These are phyloP conservation scores for Heliocidaris tuberculata DNA, from an alignment of 35 echinoderm and acorn worm species.

Conservation along the genomic window DNA sequence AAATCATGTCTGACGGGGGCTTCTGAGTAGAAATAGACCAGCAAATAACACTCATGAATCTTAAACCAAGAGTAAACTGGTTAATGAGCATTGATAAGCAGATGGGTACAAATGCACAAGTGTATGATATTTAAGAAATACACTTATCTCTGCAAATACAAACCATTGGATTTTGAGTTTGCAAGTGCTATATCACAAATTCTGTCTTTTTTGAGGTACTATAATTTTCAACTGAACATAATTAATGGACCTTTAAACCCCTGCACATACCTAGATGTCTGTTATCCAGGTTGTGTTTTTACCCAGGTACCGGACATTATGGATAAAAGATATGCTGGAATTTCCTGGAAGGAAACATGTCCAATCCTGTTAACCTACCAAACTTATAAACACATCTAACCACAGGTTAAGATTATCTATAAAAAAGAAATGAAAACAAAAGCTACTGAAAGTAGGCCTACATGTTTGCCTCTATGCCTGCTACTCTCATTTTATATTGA, in stretches of 20 bases:
- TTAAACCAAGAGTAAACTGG: too few relatives aligned
- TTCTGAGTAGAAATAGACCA: too few relatives aligned
- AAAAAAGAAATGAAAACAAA: neutral
- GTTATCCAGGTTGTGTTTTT: neutral
- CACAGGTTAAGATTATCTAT: neutral
- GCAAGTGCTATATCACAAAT: too few relatives aligned
- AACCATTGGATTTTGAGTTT: too few relatives aligned
- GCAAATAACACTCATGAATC: too few relatives aligned
- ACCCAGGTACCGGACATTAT: conserved; percentile 38
- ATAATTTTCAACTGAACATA: neutral
- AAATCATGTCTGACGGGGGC: too few relatives aligned
- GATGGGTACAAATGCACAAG: too few relatives aligned
- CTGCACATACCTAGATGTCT: neutral
- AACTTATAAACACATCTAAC: neutral
- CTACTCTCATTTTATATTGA: neutral
- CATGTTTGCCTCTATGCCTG: neutral
- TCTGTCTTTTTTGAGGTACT: too few relatives aligned
- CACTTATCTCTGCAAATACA: too few relatives aligned
- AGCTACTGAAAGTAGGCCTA: neutral
- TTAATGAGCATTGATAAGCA: too few relatives aligned
- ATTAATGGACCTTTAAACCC: too few relatives aligned
- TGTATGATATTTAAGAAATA: too few relatives aligned
- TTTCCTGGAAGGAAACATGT: conserved; percentile 50
- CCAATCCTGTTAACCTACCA: conserved; percentile 13
- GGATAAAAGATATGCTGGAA: conserved; percentile 24